phyloP scores from a whole-genome alignment of 2,113 vertebrate species.

The Emydocephalus ijimae region DNA sequence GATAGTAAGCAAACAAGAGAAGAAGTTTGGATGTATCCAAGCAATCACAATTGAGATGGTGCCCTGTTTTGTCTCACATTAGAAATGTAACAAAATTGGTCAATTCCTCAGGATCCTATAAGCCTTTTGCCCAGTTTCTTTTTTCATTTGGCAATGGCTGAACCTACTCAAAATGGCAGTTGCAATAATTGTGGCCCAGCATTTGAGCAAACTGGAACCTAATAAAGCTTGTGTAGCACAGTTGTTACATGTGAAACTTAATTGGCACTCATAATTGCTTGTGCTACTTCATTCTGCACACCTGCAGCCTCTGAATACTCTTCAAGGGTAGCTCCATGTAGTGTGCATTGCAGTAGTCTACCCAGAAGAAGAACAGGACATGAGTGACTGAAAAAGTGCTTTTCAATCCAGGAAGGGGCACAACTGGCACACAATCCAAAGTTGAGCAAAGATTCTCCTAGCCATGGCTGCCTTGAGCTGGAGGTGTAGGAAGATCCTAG shows the following conservation, averaged over 20 bases:
- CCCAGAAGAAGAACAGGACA: background rate
- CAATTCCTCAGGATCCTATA: background rate
- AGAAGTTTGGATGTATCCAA: background rate
- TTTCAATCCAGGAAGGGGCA: background rate
- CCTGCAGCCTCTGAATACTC: background rate
- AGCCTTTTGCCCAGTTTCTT: background rate
- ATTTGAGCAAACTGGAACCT: background rate
- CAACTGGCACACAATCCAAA: background rate
- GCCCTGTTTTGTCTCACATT: too few relatives aligned
- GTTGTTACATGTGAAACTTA: background rate
- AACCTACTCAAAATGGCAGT: background rate
- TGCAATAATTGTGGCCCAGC: background rate
- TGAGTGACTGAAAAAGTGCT: background rate
- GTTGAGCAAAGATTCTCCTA: background rate
- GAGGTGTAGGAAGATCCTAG: background rate
- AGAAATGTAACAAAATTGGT: too few relatives aligned
- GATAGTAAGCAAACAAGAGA: background rate
- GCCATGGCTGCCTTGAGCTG: background rate
- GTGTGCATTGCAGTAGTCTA: background rate
- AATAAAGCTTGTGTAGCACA: background rate
- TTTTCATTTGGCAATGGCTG: background rate
- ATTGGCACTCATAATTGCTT: background rate
- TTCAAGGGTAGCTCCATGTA: background rate
- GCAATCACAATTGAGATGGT: background rate
- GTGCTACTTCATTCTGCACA: background rate